These are phyloP conservation scores for Fragum fragum DNA, from an alignment of 2,888 invertebrate genomes.

Conservation along the genomic window DNA sequence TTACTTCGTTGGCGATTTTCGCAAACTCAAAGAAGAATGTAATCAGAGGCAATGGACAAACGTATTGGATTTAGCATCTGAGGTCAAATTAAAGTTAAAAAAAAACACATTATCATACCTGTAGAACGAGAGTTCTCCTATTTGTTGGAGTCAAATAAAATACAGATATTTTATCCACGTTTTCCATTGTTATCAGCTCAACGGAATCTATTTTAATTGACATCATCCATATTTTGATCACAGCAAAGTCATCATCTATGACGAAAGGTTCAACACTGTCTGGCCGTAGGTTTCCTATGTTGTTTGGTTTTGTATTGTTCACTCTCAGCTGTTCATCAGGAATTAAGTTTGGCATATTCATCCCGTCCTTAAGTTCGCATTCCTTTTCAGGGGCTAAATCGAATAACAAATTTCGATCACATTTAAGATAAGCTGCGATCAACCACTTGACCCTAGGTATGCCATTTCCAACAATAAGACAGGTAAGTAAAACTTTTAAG, in stretches of 20 bases:
- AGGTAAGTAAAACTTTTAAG: too few relatives aligned
- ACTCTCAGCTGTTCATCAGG: conserved; percentile 12
- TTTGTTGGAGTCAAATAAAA: not conserved
- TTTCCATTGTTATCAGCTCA: not conserved
- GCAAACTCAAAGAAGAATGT: too few relatives aligned
- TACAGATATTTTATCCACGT: not conserved
- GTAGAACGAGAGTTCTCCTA: not conserved
- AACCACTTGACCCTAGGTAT: too few relatives aligned
- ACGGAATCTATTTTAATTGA: conserved; percentile 1
- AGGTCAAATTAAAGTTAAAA: too few relatives aligned
- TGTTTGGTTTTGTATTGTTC: not conserved
- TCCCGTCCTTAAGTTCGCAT: conserved; percentile 12
- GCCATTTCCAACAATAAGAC: too few relatives aligned
- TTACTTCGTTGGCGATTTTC: too few relatives aligned
- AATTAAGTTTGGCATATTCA: not conserved
- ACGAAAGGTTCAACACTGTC: conserved; percentile 23
- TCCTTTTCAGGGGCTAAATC: not conserved
- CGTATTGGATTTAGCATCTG: too few relatives aligned
- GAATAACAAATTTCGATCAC: too few relatives aligned
- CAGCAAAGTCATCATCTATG: conserved; percentile 13
- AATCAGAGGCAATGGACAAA: too few relatives aligned
- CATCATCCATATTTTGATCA: conserved; percentile 39
- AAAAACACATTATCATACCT: too few relatives aligned
- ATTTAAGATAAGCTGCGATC: too few relatives aligned
- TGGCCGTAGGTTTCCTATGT: conserved; percentile 31